A percentile compares a stretch with the other conserved stretches of the same genome.
These are phyloP conservation scores for Cosmopolites sordidus DNA, from an alignment of 2,888 invertebrate genomes.

Conservation along the genomic window DNA sequence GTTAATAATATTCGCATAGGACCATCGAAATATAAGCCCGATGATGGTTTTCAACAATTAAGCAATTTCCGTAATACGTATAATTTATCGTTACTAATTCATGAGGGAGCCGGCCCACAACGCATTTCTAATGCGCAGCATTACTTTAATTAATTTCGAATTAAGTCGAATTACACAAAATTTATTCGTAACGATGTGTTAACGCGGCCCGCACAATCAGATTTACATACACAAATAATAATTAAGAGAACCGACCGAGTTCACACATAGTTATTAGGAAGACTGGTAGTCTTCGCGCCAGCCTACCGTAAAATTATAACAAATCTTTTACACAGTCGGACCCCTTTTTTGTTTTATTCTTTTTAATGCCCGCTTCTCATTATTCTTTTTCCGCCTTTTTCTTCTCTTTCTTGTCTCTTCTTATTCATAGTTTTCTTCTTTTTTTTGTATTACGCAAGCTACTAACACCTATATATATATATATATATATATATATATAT, in stretches of 20 bases:
- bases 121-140: slow-evolving; percentile 22
- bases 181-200: slow-evolving; percentile 14
- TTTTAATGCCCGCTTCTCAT: no score
- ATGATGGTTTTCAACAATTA: slow-evolving; percentile 22
- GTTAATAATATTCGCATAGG: no score
- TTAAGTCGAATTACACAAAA: slow-evolving; percentile 20
- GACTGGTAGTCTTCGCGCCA: slow-evolving; percentile 15
- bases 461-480: no score
- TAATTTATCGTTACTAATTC: slow-evolving; percentile 39
- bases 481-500: no score
- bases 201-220: slow-evolving; percentile 7
- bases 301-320: slow-evolving; percentile 19
- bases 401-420: no score
- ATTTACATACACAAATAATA: slow-evolving; percentile 22
- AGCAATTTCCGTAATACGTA: slow-evolving; percentile 31
- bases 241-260: slow-evolving; percentile 13
- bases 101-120: slow-evolving; percentile 26
- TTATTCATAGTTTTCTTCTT: no score
- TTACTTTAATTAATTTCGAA: slow-evolving; percentile 24
- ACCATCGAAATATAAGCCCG: slow-evolving; percentile 11
- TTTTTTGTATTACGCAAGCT: no score
- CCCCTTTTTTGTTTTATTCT: no score
- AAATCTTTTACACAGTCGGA: slow-evolving; percentile 8
- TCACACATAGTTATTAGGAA: slow-evolving; percentile 20
- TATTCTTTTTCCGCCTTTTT: no score